Conservation (phyloP, 2,797 vertebrate genomes). For the Mus spretus region DNA sequence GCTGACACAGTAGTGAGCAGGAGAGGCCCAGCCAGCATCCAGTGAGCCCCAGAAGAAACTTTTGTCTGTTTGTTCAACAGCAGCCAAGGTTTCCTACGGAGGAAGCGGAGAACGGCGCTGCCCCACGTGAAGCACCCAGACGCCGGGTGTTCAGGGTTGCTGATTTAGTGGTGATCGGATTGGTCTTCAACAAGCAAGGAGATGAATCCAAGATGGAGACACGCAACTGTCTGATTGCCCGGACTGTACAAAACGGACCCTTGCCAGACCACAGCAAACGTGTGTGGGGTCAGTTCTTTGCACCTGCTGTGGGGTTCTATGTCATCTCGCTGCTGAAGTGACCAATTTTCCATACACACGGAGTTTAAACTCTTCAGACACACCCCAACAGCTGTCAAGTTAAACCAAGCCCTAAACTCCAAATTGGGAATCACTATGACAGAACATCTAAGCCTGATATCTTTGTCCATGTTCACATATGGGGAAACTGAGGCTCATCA, state of each 20-base stretch:
- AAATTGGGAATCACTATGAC: neutral
- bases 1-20: neutral
- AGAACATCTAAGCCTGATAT: neutral
- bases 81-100: neutral
- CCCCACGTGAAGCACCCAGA: neutral
- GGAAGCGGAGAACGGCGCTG: neutral
- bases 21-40: neutral
- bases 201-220: too few relatives aligned
- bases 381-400: neutral
- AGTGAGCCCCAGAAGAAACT: neutral
- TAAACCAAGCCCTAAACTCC: neutral
- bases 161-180: fast-evolving
- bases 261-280: fast-evolving
- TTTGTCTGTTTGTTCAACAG: neutral
- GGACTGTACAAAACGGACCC: fast-evolving
- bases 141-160: neutral
- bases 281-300: fast-evolving
- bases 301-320: neutral
- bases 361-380: neutral
- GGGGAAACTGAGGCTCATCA: slow-evolving; percentile 50
- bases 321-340: neutral
- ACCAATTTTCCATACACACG: neutral
- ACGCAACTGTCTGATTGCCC: fast-evolving
- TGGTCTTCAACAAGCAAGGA: neutral
- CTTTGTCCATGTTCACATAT: neutral